Evolutionary conservation across 2,797 vertebrate genomes (phyloP).

Genomic region (Oreonectes daqikongensis): DNA sequence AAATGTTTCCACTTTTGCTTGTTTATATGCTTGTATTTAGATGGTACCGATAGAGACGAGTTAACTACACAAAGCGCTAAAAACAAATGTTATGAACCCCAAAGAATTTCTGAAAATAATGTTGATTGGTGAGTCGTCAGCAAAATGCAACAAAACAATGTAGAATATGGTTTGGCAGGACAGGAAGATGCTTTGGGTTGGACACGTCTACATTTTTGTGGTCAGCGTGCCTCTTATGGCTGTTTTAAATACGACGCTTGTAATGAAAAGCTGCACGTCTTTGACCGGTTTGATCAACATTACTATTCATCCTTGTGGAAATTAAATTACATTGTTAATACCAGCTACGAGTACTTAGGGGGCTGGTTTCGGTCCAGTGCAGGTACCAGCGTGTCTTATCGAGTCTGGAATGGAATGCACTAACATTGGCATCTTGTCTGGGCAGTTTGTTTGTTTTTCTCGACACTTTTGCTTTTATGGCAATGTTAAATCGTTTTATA

Average conservation of each 20-base stretch:
- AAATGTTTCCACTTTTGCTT: too few relatives aligned
- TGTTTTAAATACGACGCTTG: constrained; percentile 24
- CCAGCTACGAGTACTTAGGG: background rate
- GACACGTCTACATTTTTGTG: background rate
- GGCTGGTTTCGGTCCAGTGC: background rate
- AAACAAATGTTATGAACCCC: background rate
- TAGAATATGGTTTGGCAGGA: constrained; percentile 14
- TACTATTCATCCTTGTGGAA: constrained; percentile 8
- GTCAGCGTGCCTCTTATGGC: background rate
- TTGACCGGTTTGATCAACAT: constrained; percentile 11
- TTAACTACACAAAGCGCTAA: background rate
- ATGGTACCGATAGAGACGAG: background rate
- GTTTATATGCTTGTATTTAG: background rate
- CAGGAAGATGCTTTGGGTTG: constrained; percentile 16
- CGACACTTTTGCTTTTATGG: background rate
- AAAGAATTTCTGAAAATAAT: background rate
- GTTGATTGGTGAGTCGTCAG: background rate
- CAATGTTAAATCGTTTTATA: too few relatives aligned
- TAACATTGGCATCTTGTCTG: background rate
- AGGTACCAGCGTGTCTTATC: background rate
- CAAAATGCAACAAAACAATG: constrained; percentile 7
- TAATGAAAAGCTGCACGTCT: constrained; percentile 6
- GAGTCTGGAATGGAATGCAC: background rate
- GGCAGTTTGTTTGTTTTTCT: background rate
- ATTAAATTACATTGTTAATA: background rate